Evolutionary conservation across 2,113 vertebrate genomes (phyloP), one percentile per base, ranked within the genome.

Genomic region (Sphaerodactylus townsendi): DNA sequence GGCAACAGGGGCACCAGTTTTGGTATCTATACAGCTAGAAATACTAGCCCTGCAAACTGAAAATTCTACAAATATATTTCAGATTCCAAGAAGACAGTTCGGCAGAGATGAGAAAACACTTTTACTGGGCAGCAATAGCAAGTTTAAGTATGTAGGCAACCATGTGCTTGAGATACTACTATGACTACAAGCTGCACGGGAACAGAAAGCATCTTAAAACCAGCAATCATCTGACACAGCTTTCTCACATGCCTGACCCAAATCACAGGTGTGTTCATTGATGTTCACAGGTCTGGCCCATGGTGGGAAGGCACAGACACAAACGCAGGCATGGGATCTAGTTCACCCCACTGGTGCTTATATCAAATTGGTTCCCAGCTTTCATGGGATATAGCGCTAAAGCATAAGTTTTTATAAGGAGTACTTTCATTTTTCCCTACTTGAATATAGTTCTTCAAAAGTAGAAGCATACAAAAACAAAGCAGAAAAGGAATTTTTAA

Each of bases 371-470:
- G 1, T 76, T 79, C 46, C 39, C 81, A 85, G 85, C 85, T 77
- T 68, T 59, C 84, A 8, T 85, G 79, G 71, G 65, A 75, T 88
- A 90, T 82, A 86, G 85, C 90, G 79, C 75, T 21, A 59, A 59
- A 75, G 79, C 30, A 64, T 10, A 39, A n/a, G 25, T 62, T 28
- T 62, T 3, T 39, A 56, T 15, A 21, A 23, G 7, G 37, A 8
- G 76, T 44, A 53, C 70, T 85, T 73, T 73, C 79, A 10, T 48
- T 81, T 8, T 77, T 9, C 4, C 44, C 44, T 4, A 37, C 33
- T 84, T 50, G 0, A 37, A 21, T 15, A 56, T 23, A 17, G 71
- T 87, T 84, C 87, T 89, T 87, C 5, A 17, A 72, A 72, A 88
- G 77, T 73, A 39, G 4, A 86, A 30, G 68, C 33, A 44, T 41